These are phyloP conservation scores for Endomychus coccineus DNA, from an alignment of 2,888 invertebrate genomes.

Conservation along the genomic window DNA sequence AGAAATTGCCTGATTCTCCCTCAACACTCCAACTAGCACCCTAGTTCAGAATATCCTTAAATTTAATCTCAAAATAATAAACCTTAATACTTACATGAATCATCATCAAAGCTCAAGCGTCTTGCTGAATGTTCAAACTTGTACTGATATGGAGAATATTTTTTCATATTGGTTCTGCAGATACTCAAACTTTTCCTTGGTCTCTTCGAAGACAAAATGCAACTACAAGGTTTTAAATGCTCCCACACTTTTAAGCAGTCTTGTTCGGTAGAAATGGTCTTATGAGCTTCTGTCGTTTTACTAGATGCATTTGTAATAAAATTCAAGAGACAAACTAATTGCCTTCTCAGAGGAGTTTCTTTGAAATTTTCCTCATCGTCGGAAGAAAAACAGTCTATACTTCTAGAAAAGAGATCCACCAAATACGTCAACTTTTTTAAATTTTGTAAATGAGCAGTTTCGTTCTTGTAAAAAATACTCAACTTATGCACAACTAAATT, in stretches of 20 bases:
- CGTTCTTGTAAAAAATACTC: neutral
- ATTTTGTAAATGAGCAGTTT: slow-evolving; percentile 21
- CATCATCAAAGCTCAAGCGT: too few relatives aligned
- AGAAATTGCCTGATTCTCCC: slow-evolving; percentile 7
- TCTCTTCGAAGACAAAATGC: slow-evolving; percentile 53
- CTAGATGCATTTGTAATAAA: slow-evolving; percentile 39
- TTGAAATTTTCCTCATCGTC: slow-evolving; percentile 48
- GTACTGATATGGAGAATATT: slow-evolving; percentile 46
- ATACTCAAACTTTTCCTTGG: slow-evolving; percentile 48
- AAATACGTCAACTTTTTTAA: slow-evolving; percentile 26
- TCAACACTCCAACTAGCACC: too few relatives aligned
- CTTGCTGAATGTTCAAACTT: too few relatives aligned
- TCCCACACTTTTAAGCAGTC: slow-evolving; percentile 55
- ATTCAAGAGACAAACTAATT: slow-evolving; percentile 44
- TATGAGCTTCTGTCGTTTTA: slow-evolving; percentile 36
- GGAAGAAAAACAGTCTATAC: slow-evolving; percentile 50
- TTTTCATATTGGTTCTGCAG: slow-evolving; percentile 28
- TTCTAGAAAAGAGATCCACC: slow-evolving; percentile 30
- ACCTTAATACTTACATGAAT: too few relatives aligned
- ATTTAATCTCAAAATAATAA: too few relatives aligned
- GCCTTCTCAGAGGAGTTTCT: slow-evolving; percentile 43
- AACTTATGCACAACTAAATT: slow-evolving; percentile 54
- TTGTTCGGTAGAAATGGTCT: slow-evolving; percentile 50
- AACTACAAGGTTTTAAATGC: slow-evolving; percentile 51
- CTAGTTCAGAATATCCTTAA: too few relatives aligned